Percentiles rank a stretch among this genome's conserved stretches.
Conservation (phyloP, 2,888 invertebrate species). For the Isotomurus palustris region DNA sequence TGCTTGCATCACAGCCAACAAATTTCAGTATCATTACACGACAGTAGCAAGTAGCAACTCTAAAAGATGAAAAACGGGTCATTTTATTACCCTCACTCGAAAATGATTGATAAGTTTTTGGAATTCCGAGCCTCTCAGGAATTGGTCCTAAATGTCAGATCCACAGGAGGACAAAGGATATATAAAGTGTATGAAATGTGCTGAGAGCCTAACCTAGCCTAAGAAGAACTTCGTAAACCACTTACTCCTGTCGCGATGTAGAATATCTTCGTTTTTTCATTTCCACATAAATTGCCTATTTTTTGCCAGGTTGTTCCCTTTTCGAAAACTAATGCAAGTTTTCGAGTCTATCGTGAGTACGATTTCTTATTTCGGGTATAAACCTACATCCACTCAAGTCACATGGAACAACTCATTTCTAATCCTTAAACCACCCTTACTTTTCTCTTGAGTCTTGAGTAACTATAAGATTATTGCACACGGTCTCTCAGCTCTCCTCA, state of each 20-base stretch:
- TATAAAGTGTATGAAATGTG: neutral
- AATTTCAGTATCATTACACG: neutral
- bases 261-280: neutral
- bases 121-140: neutral
- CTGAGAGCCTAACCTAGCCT: conserved; percentile 2
- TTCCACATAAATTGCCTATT: neutral
- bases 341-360: too few relatives aligned
- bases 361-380: neutral
- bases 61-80: neutral
- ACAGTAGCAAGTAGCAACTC: too few relatives aligned
- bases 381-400: neutral
- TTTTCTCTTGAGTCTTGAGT: too few relatives aligned
- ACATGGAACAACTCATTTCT: neutral
- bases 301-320: neutral
- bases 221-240: neutral
- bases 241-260: neutral
- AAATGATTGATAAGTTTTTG: too few relatives aligned
- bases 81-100: too few relatives aligned
- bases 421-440: neutral
- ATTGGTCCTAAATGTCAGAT: neutral
- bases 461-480: too few relatives aligned
- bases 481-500: too few relatives aligned
- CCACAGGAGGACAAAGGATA: neutral
- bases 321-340: too few relatives aligned
- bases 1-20: neutral